Evolutionary conservation across 2,888 invertebrate genomes (phyloP), one percentile per base, ranked within the genome.

Genomic region (Tetragonisca angustula): DNA sequence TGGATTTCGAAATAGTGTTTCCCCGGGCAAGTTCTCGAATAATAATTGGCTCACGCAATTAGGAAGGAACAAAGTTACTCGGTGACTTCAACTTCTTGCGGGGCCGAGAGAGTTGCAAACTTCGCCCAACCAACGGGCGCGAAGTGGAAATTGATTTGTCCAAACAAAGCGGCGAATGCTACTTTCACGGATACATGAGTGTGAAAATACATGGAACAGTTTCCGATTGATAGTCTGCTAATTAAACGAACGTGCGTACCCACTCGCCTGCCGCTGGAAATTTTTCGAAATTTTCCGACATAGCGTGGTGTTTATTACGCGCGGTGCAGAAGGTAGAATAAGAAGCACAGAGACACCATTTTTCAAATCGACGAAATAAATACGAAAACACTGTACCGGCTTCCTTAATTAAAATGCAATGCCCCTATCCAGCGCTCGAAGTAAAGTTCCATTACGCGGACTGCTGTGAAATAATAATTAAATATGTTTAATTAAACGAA

Each of bases 1-100:
- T 11, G 9, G 17, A 36, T 50, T 54, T 52, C 24, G 32, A 50
- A 67, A 74, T 52, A 27, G 24, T 56, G 56, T 56, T 65, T 49
- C 59, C 19, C 19, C n/a, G 56, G 19, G 21, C 21, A 74, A 78
- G 27, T 74, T 61, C 59, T 13, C 78, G 74, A 36, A 50, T 64
- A 79, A 79, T 79, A 59, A 65, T 74, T 59, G 74, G 49, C 49
- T 65, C 56, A 13, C 59, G 74, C 56, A 79, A 79, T 79, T 74
- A 72, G 50, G 15, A 24, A 50, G 59, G 59, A 59, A 79, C 67
- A 36, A 78, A 68, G 74, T 74, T 74, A 36, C 74, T 17, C 59
- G 74, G 27, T 61, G 74, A 74, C 56, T 74, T 67, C 32, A 67
- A 65, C 78, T 59, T 65, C 56, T 67, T 50, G 59, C 59, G 50